phyloP scores from a whole-genome alignment of 2,113 vertebrate species.

The Psittacara wagleri region DNA sequence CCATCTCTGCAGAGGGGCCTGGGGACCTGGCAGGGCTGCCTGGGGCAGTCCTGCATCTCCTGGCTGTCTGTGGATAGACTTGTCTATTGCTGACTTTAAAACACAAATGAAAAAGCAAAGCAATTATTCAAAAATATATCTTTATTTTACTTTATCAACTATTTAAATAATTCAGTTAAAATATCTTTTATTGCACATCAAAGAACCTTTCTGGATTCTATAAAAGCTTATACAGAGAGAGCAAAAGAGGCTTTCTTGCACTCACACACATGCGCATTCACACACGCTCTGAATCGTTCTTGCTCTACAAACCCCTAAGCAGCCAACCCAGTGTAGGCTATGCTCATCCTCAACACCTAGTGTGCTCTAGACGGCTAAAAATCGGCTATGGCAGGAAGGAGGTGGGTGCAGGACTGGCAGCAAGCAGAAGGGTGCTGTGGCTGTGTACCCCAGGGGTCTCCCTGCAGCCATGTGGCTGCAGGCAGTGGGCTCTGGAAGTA shows the following conservation, averaged over 20 bases:
- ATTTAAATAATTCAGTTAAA: conserved; percentile 66
- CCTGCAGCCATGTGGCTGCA: fast-evolving
- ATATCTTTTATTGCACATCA: conserved; percentile 62
- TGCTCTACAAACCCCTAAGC: background rate
- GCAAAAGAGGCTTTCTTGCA: background rate
- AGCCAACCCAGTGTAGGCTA: background rate
- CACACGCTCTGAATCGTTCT: fast-evolving
- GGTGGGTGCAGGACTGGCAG: background rate
- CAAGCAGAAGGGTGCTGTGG: fast-evolving
- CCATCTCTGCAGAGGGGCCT: background rate
- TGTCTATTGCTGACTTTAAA: background rate
- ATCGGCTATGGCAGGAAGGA: background rate
- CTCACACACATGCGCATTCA: background rate
- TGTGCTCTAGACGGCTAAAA: background rate
- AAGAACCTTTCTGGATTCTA: conserved; percentile 24
- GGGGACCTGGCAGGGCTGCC: background rate
- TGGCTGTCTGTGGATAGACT: background rate
- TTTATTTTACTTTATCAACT: conserved; percentile 41
- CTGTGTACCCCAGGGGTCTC: fast-evolving
- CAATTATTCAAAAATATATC: conserved; percentile 64
- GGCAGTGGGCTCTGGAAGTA: fast-evolving
- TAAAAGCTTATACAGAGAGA: background rate
- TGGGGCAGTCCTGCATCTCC: background rate
- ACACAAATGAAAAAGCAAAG: background rate
- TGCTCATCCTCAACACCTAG: background rate